Evolutionary conservation across 2,113 vertebrate genomes (phyloP).

Genomic region (Pelvicachromis taeniatus): DNA sequence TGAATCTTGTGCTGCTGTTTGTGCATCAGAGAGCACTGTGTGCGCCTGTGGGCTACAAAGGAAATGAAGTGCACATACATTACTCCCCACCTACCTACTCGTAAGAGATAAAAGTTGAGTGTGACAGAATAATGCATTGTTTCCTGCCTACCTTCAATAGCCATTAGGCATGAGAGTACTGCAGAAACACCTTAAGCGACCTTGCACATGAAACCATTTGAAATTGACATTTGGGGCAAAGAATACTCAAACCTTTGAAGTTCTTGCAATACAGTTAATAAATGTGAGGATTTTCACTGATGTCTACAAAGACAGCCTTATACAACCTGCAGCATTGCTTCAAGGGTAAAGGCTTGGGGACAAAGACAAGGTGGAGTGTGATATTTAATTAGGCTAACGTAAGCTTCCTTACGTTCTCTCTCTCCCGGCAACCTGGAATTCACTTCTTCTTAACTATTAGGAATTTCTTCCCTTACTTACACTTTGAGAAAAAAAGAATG

Average conservation of each 20-base stretch:
- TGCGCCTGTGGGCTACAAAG: conserved; percentile 16
- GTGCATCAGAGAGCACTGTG: neutral
- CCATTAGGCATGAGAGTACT: conserved; percentile 28
- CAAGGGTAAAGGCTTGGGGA: conserved; percentile 26
- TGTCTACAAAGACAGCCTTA: conserved; percentile 38
- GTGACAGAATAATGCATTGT: conserved; percentile 15
- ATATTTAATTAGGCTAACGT: neutral
- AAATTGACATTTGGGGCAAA: conserved; percentile 39
- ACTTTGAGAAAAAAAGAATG: neutral
- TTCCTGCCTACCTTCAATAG: conserved; percentile 11
- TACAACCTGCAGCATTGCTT: conserved; percentile 34
- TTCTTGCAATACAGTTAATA: conserved; percentile 38
- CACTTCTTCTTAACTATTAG: neutral
- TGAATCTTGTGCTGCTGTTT: neutral
- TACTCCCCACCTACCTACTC: neutral
- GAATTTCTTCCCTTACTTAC: neutral
- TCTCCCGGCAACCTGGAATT: neutral
- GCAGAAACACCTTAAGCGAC: conserved; percentile 42
- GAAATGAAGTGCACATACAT: neutral
- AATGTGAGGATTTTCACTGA: conserved; percentile 37
- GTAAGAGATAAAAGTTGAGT: conserved; percentile 22
- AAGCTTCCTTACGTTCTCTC: neutral
- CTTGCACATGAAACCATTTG: conserved; percentile 17
- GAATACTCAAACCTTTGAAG: conserved; percentile 51
- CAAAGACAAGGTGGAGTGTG: neutral